Base-by-base conservation (phyloP, 2,113 vertebrate genomes). In the Syngnathus typhle region DNA sequence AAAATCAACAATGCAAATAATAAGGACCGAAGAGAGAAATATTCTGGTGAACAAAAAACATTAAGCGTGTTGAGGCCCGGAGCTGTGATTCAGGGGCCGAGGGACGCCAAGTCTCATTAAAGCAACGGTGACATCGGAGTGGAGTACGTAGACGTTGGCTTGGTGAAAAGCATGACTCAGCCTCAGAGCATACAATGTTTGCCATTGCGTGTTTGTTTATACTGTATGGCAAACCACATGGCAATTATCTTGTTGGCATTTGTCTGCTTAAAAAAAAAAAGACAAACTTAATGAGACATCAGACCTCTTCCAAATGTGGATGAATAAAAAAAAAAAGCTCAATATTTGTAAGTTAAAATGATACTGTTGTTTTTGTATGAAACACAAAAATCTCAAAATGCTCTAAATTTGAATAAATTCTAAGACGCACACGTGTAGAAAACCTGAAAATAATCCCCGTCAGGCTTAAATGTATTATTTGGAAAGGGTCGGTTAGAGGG, bases 361-460 rank as follows among this genome's bases (percentile, higher is more conserved):
- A 27, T 27, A 27, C 1, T 23, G 27, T 27, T 27, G 27, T 27
- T 27, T 27, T 27, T 27, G 27, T 27, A 27, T 27, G 27, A 27
- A 27, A 27, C 27, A 1, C 27, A 27, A 27, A 27, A 3, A 27
- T 27, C 27, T 27, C 27, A 27, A 27, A 27, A 27, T 1, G 27
- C 2, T 27, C 27, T 27, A 27, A 27, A 32, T 32, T 3, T 32
- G 1, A 18, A 11, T 7, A 52, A 37, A 27, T 47, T 4, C 3
- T 38, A 6, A 19, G 15, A 44, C 70, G 38, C 19, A 23, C 19
- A 23, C 12, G 27, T 2, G 19, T 16, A 32, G 39, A 44, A 16
- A 80, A 85, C 84, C 84, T 85, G 81, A 78, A 60, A 87, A 86
- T 21, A 75, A 51, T 67, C 77, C 77, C 84, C 37, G 82, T 74